Evolutionary conservation across 2,797 vertebrate species (phyloP), one percentile per base, ranked within the genome.

Genomic region (Mus caroli): DNA sequence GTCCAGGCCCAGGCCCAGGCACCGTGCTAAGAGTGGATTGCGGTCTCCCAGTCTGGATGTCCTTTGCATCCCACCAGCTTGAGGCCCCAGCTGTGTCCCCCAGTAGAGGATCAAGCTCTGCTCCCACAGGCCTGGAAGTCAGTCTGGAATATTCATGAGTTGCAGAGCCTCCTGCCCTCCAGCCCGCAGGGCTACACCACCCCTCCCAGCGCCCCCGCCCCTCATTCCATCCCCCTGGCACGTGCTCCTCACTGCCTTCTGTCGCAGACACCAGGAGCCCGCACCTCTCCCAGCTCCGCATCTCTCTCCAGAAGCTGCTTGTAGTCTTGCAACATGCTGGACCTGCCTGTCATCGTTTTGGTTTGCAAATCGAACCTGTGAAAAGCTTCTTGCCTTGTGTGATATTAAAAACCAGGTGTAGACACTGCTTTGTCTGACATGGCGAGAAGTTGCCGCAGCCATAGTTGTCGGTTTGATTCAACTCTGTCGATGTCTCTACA

Each of bases 121-220:
- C 64, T 78, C 95, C 73, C 28, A 19, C 17, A 77, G 83, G 64
- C 75, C 78, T 58, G 67, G 20, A 37, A 92, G 91, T 60, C 31
- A 50, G 83, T 12, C 64, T 40, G 69, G 92, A 96, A 95, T 96
- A 92, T 94, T 97, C 80, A 60, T 92, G 28, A 96, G 56, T 69
- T 71, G 60, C 76, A 46, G 31, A 17, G 73, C 50, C 86, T 79
- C 75, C 84, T 31, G 22, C 34, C 20, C 46, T 22, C 3, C n/a
- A 46, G 79, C 24, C 56, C 1, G 1, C 3, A 15, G 79, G 58
- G 79, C 73, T 20, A 37, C 92, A 50, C 50, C 50, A 10, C 50
- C 50, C 50, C 10, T 11, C 50, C 50, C 50, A 50, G 46, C 46
- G 5, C 50, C 50, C 50, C 9, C 50, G 10, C 50, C 50, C 50